Evolutionary conservation across 2,113 vertebrate species (phyloP).

Genomic region (Condylura cristata): DNA sequence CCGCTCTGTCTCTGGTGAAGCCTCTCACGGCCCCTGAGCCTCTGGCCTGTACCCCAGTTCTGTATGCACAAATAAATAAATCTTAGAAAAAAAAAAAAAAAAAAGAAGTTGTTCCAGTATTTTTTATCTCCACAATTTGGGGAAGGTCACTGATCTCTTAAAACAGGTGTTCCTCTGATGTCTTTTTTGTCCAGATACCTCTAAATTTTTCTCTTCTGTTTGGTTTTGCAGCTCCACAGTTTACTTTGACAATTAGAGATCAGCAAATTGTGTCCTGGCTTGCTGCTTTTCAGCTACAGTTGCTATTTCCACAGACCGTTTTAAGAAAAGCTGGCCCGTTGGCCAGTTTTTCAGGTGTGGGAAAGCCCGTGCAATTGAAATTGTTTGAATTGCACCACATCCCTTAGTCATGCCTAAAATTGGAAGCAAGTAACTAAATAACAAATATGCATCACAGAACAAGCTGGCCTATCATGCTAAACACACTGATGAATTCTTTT

Average conservation of each 20-base stretch:
- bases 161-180: not conserved
- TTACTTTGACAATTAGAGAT: not conserved
- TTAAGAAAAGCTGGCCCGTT: not conserved
- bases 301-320: not conserved
- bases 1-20: too few relatives aligned
- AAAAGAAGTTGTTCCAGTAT: not conserved
- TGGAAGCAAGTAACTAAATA: slow-evolving; percentile 62
- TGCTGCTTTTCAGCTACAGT: not conserved
- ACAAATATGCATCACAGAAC: not conserved
- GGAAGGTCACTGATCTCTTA: not conserved
- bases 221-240: not conserved
- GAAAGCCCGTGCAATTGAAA: not conserved
- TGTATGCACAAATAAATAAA: too few relatives aligned
- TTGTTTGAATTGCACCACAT: not conserved
- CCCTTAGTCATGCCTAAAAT: slow-evolving; percentile 55
- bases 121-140: not conserved
- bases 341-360: not conserved
- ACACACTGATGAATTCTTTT: not conserved
- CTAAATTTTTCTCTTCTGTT: not conserved
- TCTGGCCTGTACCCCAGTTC: too few relatives aligned
- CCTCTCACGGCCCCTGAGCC: too few relatives aligned
- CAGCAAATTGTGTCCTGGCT: not conserved
- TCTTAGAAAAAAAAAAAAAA: too few relatives aligned
- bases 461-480: slow-evolving; percentile 23
- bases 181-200: too few relatives aligned